phyloP scores from a whole-genome alignment of 2,888 invertebrate species.

The Ariolimax columbianus region DNA sequence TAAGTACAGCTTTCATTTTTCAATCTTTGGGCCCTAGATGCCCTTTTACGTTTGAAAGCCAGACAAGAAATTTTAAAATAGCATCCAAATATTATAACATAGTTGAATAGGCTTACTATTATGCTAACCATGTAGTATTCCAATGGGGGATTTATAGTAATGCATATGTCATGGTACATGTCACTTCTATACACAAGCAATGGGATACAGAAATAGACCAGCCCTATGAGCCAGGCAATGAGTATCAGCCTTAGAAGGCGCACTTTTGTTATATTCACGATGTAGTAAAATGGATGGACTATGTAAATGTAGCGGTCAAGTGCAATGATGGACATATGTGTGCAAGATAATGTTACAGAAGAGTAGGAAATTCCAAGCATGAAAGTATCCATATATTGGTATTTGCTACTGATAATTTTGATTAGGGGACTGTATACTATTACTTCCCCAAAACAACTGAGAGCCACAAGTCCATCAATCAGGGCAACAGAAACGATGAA shows the following conservation, averaged over 20 bases:
- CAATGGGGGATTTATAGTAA: not conserved
- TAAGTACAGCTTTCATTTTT: not conserved
- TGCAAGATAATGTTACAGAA: not conserved
- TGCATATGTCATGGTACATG: not conserved
- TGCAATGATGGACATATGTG: conserved; percentile 22
- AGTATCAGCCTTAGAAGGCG: not conserved
- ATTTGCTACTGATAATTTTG: not conserved
- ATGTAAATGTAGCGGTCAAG: conserved; percentile 36
- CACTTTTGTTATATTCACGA: not conserved
- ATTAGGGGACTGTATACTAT: not conserved
- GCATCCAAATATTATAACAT: not conserved
- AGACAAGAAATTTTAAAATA: conserved; percentile 14
- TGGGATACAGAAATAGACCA: not conserved
- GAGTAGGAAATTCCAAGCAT: not conserved
- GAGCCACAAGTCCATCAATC: not conserved
- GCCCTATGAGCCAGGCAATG: not conserved
- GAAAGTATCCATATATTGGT: not conserved
- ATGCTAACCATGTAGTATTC: not conserved
- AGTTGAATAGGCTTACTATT: not conserved
- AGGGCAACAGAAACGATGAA: not conserved
- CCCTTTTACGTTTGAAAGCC: conserved; percentile 20
- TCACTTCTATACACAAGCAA: not conserved
- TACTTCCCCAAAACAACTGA: not conserved
- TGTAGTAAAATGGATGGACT: conserved; percentile 13
- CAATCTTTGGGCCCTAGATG: not conserved